These are phyloP conservation scores for Zeus faber DNA, from an alignment of 2,113 vertebrate genomes.

Conservation along the genomic window DNA sequence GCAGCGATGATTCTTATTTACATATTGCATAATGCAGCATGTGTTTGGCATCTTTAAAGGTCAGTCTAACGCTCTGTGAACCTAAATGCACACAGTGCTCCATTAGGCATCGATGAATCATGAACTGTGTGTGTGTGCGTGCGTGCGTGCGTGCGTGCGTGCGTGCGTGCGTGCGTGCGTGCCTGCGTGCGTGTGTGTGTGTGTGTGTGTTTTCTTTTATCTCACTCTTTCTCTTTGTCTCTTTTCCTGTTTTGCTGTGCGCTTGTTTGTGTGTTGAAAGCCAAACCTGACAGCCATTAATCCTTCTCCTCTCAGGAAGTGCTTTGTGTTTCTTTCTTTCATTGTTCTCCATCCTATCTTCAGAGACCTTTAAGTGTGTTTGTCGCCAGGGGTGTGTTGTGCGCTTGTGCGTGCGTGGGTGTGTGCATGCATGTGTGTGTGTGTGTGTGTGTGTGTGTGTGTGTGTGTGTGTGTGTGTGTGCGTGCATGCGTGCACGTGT, in stretches of 20 bases:
- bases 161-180: neutral
- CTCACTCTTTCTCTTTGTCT: constrained; percentile 24
- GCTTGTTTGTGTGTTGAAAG: too few relatives aligned
- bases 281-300: too few relatives aligned
- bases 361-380: constrained; percentile 33
- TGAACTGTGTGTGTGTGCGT: constrained; percentile 59
- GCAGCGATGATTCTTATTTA: too few relatives aligned
- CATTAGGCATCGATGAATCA: constrained; percentile 56
- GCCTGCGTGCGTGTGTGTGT: neutral
- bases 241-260: constrained; percentile 24
- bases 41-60: neutral
- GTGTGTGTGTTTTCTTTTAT: constrained; percentile 21
- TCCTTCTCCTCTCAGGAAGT: too few relatives aligned
- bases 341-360: constrained; percentile 31
- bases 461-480: too few relatives aligned
- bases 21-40: neutral
- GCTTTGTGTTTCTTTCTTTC: too few relatives aligned
- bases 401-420: too few relatives aligned
- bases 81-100: constrained; percentile 8
- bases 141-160: neutral
- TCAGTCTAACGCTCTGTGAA: too few relatives aligned
- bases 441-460: too few relatives aligned
- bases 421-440: neutral
- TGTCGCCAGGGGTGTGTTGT: constrained; percentile 35
- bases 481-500: too few relatives aligned